phyloP scores from a whole-genome alignment of 2,797 vertebrate species.

The Limnodromus scolopaceus region DNA sequence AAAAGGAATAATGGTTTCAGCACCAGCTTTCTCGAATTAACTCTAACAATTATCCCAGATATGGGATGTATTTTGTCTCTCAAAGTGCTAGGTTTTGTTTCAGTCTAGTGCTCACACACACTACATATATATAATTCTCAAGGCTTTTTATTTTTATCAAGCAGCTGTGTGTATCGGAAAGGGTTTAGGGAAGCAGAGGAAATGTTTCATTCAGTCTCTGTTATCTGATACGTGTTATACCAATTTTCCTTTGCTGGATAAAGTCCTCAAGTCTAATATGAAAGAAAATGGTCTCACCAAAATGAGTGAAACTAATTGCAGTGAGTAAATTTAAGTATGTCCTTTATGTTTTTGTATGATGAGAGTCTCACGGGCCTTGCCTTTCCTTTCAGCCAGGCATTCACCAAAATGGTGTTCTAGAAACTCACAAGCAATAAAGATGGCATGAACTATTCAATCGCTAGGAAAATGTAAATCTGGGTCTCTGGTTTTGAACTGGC shows the following conservation, averaged over 20 bases:
- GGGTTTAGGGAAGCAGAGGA: background rate
- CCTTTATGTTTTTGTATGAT: background rate
- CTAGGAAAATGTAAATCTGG: background rate
- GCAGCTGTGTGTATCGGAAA: background rate
- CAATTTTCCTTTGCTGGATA: background rate
- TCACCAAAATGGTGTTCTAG: background rate
- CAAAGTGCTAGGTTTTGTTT: background rate
- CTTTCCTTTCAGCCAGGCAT: background rate
- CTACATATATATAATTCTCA: background rate
- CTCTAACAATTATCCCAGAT: background rate
- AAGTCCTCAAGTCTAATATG: background rate
- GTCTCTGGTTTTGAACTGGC: background rate
- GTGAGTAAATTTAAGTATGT: background rate
- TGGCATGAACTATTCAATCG: background rate
- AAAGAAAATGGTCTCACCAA: background rate
- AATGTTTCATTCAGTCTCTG: background rate
- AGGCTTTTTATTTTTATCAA: background rate
- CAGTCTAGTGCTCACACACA: background rate
- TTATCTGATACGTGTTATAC: background rate
- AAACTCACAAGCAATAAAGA: accelerated
- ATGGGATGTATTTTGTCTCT: background rate
- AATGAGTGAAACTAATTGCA: background rate
- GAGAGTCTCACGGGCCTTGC: background rate
- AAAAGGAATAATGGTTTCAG: background rate
- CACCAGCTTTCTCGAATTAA: background rate